Evolutionary conservation across 2,888 invertebrate genomes (phyloP), one percentile per base, ranked within the genome.

Genomic region (Lasioglossum calceatum): DNA sequence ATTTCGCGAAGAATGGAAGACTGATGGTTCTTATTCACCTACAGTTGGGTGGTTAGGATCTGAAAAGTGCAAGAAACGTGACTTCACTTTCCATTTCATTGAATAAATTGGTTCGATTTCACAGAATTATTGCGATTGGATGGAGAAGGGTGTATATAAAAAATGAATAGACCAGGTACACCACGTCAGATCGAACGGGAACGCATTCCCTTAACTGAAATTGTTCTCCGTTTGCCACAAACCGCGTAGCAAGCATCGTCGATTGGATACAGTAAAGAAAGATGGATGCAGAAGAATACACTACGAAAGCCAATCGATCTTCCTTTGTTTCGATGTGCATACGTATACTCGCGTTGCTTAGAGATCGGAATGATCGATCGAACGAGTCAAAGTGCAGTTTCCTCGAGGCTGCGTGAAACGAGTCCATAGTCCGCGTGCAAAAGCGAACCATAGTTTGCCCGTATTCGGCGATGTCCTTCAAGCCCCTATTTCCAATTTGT

Each of bases 401-500:
- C 64, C 32, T 64, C 32, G 27, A 7, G 16, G 7, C 16, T 16
- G 64, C 64, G 64, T 64, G 27, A 7, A 27, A 32, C 32, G 16
- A 32, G 16, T 64, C 64, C 64, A 61, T 61, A 27, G 27, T 61
- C 27, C 14, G 27, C 61, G 14, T 2, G 61, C 19, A 19, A 67
- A 32, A 23, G 23, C 32, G 19, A 19, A 36, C 23, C 67, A n/a
- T 23, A 12, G n/a, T 39, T n/a, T n/a, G 70, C 39, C 70, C 70
- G 36, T 70, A 70, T 42, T 79, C 75, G 70, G 44, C 70, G 71
- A 47, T 54, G 76, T 61, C 58, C 76, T 64, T 54, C 73, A 64
- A 64, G 50, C 47, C 19, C 74, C 47, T 76, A 74, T 79, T 67
- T 54, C 86, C 72, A 83, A 87, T 88, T 83, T 80, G 77, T 80